phyloP scores from a whole-genome alignment of 2,888 invertebrate genomes.

The Pteria penguin region DNA sequence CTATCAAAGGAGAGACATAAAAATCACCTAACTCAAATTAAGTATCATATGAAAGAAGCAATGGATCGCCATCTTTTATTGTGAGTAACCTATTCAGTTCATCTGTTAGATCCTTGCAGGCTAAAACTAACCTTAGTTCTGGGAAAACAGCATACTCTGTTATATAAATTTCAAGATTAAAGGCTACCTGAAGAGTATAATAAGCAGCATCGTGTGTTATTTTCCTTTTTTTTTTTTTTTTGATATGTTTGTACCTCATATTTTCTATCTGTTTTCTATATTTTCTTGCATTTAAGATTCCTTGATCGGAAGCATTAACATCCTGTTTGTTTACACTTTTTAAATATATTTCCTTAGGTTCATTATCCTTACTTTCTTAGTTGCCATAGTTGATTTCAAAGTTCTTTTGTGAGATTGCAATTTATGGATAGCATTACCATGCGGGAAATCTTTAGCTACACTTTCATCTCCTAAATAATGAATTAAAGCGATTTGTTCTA shows the following conservation, averaged over 20 bases:
- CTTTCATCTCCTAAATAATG: constrained; percentile 13
- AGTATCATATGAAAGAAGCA: constrained; percentile 7
- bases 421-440: constrained; percentile 12
- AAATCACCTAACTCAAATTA: constrained; percentile 11
- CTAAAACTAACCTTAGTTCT: constrained; percentile 6
- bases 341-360: background rate
- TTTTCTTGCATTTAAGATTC: background rate
- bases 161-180: constrained; percentile 1
- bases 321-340: background rate
- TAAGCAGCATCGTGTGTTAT: constrained; percentile 4
- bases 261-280: background rate
- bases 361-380: background rate
- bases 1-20: constrained; percentile 16
- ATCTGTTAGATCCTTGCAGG: background rate
- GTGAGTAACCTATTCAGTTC: constrained; percentile 12
- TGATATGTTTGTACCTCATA: background rate
- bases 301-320: background rate
- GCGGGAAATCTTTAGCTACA: background rate
- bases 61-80: background rate
- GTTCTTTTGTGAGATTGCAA: background rate
- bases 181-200: constrained; percentile 3
- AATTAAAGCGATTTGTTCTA: background rate
- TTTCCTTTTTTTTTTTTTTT: background rate
- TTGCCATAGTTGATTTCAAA: background rate
- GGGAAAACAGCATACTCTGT: constrained; percentile 6